Conservation (phyloP, 2,113 vertebrate species). For the Microtus montanus region DNA sequence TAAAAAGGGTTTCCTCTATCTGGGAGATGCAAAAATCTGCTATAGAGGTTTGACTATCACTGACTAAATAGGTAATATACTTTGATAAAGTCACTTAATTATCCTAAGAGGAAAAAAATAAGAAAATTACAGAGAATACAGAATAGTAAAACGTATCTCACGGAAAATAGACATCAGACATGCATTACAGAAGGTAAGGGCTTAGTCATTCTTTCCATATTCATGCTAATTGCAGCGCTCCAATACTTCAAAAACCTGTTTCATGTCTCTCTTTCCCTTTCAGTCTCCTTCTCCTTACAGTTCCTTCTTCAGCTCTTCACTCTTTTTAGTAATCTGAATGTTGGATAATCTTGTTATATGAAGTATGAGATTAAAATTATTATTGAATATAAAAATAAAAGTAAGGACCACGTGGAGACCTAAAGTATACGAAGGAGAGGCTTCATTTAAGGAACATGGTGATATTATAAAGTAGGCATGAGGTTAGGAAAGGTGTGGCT, state of each 20-base stretch:
- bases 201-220: background rate
- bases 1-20: conserved; percentile 14
- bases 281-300: accelerated
- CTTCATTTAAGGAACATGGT: conserved; percentile 63
- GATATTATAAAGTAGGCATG: conserved; percentile 26
- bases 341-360: background rate
- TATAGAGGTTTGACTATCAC: conserved; percentile 6
- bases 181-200: background rate
- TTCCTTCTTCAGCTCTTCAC: accelerated
- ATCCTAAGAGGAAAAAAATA: conserved; percentile 48
- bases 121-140: background rate
- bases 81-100: conserved; percentile 54
- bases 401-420: conserved; percentile 29
- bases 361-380: background rate
- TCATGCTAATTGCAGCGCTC: background rate
- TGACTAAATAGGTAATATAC: conserved; percentile 31
- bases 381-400: conserved; percentile 31
- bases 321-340: background rate
- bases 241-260: accelerated
- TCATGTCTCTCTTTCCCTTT: accelerated
- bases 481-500: no score
- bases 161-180: background rate
- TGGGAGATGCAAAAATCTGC: conserved; percentile 54
- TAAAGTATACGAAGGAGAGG: conserved; percentile 64
- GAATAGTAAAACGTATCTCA: background rate